Base-by-base conservation (phyloP, 1,140 invertebrate species). In the Saccostrea cuccullata region DNA sequence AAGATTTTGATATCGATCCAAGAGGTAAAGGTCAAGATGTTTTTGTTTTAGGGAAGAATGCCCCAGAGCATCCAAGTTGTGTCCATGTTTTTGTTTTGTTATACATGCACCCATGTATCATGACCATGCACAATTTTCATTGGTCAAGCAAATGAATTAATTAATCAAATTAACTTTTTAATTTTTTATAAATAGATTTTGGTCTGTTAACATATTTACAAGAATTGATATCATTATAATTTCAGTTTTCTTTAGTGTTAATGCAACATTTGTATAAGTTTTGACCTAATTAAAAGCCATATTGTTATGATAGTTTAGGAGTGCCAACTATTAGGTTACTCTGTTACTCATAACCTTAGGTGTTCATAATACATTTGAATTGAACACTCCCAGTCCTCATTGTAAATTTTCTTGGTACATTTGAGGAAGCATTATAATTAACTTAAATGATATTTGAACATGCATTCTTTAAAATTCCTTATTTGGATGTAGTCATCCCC, bases 1-100 rank as follows among this genome's bases (percentile, higher is more conserved):
- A 77, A 77, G 70, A 77, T 77, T 77, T 77, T 77, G 70, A 36
- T 77, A 77, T 77, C 30, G 70, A 77, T 77, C 70, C 70, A 77
- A 77, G 70, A 77, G 70, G 70, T 77, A 77, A 77, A 77, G 70
- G 70, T 15, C 70, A 77, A 77, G 70, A 77, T 77, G 23, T 77
- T 77, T 77, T 77, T 77, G 26, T 77, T 77, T 77, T 36, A 77
- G 70, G 26, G 23, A 30, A 36, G 70, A 30, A 17, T 77, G 70
- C 70, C 70, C 70, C 70, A 36, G 70, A 77, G 70, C 70, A 77
- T 77, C 8, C 70, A 77, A 77, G 70, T 77, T 30, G 70, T 77
- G 70, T 77, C 70, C 70, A 77, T 77, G 70, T 77, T 77, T 77
- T 77, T 77, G 70, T 77, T 77, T 77, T 73, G 26, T 77, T 77